A percentile compares a stretch with the other conserved stretches of the same genome.
phyloP scores from a whole-genome alignment of 1,140 invertebrate species.

The Chrysomallon squamiferum region DNA sequence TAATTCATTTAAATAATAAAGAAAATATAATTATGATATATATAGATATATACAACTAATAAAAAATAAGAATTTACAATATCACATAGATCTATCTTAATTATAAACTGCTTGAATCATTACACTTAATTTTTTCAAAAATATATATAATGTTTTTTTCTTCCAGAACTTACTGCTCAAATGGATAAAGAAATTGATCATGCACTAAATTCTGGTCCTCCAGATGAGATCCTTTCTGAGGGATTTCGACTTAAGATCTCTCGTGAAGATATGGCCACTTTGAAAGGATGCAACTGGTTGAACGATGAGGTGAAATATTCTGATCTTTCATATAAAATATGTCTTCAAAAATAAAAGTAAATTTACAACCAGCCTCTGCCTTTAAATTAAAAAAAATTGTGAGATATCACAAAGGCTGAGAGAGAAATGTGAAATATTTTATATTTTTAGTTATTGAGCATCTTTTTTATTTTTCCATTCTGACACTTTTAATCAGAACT shows the following conservation, averaged over 20 bases:
- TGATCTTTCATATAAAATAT: too few relatives aligned
- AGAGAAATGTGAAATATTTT: too few relatives aligned
- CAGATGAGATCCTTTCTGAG: conserved; percentile 67
- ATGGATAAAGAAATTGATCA: conserved; percentile 63
- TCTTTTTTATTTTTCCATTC: too few relatives aligned
- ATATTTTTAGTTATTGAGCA: too few relatives aligned
- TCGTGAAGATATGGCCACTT: conserved; percentile 79
- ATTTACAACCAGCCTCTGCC: too few relatives aligned
- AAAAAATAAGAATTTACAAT: not conserved
- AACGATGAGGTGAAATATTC: conserved; percentile 87
- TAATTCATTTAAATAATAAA: too few relatives aligned
- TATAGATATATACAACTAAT: not conserved
- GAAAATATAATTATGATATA: too few relatives aligned
- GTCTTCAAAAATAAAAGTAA: too few relatives aligned
- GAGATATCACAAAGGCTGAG: too few relatives aligned
- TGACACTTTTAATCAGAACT: too few relatives aligned
- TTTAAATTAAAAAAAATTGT: too few relatives aligned
- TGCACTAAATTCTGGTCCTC: conserved; percentile 61
- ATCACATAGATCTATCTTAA: not conserved
- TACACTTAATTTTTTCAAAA: not conserved
- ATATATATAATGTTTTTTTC: not conserved
- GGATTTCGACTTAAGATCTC: conserved; percentile 70
- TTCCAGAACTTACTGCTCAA: conserved; percentile 55
- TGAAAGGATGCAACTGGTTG: conserved; percentile 86
- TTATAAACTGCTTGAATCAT: not conserved